Evolutionary conservation across 2,888 invertebrate species (phyloP).

Genomic region (Pollenia angustigena): DNA sequence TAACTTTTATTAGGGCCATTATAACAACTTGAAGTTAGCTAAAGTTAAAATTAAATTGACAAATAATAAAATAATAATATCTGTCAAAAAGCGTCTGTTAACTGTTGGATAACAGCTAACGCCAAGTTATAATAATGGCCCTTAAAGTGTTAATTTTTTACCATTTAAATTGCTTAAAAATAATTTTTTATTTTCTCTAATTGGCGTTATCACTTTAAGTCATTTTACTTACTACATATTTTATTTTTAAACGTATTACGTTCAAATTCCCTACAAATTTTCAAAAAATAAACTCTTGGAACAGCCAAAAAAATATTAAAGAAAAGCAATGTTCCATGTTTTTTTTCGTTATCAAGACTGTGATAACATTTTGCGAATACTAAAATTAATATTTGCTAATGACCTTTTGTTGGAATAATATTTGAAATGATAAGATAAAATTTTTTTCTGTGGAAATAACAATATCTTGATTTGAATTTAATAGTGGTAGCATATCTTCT

Average conservation of each 20-base stretch:
- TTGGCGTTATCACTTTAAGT: neutral
- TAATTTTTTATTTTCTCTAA: neutral
- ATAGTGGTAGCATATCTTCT: too few relatives aligned
- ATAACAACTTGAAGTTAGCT: too few relatives aligned
- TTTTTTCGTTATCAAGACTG: constrained; percentile 32
- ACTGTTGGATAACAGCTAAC: too few relatives aligned
- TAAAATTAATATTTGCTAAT: constrained; percentile 57
- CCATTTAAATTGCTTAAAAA: neutral
- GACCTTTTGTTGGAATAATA: constrained; percentile 42
- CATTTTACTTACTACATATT: constrained; percentile 29
- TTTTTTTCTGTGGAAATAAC: neutral
- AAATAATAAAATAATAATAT: too few relatives aligned
- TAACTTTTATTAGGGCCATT: too few relatives aligned
- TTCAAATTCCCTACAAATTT: constrained; percentile 6
- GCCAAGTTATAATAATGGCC: too few relatives aligned
- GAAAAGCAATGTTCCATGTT: constrained; percentile 1
- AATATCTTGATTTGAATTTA: neutral
- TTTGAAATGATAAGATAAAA: constrained; percentile 58
- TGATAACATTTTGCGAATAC: constrained; percentile 20
- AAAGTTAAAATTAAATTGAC: too few relatives aligned
- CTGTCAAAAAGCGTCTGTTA: too few relatives aligned
- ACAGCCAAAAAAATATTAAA: neutral
- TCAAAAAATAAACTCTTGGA: constrained; percentile 22
- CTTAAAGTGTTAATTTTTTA: neutral
- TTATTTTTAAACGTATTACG: constrained; percentile 55